Conservation (phyloP, 2,797 vertebrate species). For the Petrocephalus sullivani region DNA sequence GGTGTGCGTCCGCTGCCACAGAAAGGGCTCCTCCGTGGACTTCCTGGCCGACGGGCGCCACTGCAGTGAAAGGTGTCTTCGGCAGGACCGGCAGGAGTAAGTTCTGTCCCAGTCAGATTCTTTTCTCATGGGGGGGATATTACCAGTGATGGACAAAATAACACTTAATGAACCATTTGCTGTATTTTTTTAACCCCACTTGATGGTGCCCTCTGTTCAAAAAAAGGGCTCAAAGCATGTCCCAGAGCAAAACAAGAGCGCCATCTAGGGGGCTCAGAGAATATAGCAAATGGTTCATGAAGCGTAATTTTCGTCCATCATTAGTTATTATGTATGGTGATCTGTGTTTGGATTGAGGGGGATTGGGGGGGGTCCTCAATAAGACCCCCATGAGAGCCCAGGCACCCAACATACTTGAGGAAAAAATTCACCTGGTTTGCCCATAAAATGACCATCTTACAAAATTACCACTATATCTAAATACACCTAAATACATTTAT, state of each 20-base stretch:
- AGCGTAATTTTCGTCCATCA: neutral
- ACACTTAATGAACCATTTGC: neutral
- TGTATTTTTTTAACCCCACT: neutral
- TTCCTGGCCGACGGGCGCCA: conserved; percentile 66
- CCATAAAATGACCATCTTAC: neutral
- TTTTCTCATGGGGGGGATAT: neutral
- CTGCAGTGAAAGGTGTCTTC: conserved; percentile 70
- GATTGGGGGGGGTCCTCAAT: neutral
- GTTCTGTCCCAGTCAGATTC: conserved; percentile 32
- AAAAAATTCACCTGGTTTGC: neutral
- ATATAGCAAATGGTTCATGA: neutral
- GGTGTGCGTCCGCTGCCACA: conserved; percentile 71
- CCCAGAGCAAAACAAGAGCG: neutral
- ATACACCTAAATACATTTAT: neutral
- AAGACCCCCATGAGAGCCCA: neutral
- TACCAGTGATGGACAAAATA: neutral
- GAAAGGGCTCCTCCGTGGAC: conserved; percentile 63
- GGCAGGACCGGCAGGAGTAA: conserved; percentile 70
- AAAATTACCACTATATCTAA: neutral
- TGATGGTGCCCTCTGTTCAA: neutral
- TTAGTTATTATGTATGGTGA: neutral
- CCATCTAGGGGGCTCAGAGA: neutral
- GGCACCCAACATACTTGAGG: neutral
- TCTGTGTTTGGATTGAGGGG: neutral
- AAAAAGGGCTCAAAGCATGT: neutral